These are phyloP conservation scores for Mamestra configurata DNA, from an alignment of 1,140 invertebrate species.

Conservation along the genomic window DNA sequence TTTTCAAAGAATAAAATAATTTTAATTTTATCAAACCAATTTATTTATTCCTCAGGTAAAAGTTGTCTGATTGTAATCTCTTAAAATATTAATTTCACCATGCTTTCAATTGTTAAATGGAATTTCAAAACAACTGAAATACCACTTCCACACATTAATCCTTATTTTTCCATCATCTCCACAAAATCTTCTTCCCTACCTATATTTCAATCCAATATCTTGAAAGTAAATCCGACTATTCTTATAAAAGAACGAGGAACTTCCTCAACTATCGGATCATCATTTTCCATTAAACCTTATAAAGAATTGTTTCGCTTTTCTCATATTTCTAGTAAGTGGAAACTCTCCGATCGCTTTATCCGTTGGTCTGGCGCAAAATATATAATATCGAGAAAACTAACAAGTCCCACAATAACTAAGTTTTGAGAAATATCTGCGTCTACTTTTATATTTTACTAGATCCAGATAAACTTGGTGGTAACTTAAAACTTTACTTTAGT, in stretches of 20 bases:
- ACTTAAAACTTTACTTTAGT: background rate
- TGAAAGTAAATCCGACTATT: slow-evolving; percentile 6
- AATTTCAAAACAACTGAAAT: background rate
- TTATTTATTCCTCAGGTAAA: too few species aligned
- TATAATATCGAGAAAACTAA: slow-evolving; percentile 32
- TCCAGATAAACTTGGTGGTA: slow-evolving; percentile 19
- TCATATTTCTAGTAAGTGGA: slow-evolving; percentile 38
- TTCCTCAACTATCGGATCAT: slow-evolving; percentile 38
- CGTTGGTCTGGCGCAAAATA: slow-evolving; percentile 7
- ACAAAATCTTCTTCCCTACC: background rate
- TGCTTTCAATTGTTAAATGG: too few species aligned
- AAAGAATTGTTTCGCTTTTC: slow-evolving; percentile 44
- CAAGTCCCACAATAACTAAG: slow-evolving; percentile 24
- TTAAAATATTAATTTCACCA: too few species aligned
- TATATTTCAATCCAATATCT: slow-evolving; percentile 17
- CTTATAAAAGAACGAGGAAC: slow-evolving; percentile 16
- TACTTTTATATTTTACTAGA: slow-evolving; percentile 11
- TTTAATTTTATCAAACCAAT: too few species aligned
- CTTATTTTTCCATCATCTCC: background rate
- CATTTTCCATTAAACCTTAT: slow-evolving; percentile 40
- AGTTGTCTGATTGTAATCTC: too few species aligned
- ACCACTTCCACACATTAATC: background rate
- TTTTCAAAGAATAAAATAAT: too few species aligned
- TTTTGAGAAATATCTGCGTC: slow-evolving; percentile 27
- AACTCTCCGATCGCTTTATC: slow-evolving; percentile 32